Conservation (phyloP, 2,888 invertebrate species). For the Callyntrura sp. region DNA sequence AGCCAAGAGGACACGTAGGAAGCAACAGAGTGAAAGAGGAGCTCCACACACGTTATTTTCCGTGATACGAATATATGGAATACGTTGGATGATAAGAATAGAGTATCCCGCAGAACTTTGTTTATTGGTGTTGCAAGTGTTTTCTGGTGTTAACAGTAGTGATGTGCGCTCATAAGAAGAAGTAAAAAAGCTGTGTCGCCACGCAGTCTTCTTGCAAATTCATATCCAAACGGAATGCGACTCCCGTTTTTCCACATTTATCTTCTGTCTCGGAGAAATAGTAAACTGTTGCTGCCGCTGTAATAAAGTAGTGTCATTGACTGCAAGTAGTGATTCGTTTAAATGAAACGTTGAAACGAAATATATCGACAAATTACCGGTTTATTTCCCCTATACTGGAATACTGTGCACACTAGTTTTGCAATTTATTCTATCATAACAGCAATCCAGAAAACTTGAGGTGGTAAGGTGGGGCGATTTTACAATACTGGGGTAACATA, state of each 20-base stretch:
- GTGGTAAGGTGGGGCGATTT: background rate
- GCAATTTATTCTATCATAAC: background rate
- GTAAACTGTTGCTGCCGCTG: conserved; percentile 80
- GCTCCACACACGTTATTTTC: too few species aligned
- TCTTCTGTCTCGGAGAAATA: conserved; percentile 7
- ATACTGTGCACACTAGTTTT: background rate
- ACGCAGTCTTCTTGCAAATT: conserved; percentile 77
- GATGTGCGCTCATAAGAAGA: conserved; percentile 43
- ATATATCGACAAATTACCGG: too few species aligned
- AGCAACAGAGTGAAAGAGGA: conserved; percentile 55
- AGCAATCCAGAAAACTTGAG: background rate
- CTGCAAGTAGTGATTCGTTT: too few species aligned
- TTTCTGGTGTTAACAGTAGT: conserved; percentile 23
- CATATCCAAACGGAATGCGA: conserved; percentile 42
- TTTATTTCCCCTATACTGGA: too few species aligned
- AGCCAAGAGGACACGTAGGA: conserved; percentile 10
- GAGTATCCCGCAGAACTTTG: conserved; percentile 22
- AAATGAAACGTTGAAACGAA: too few species aligned
- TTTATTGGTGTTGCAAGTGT: conserved; percentile 46
- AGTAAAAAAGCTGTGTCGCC: conserved; percentile 63
- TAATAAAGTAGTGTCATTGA: background rate
- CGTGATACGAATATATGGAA: conserved; percentile 42
- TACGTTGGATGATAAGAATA: too few species aligned
- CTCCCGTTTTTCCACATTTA: conserved; percentile 41
- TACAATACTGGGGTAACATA: too few species aligned